Conservation (phyloP, 1,140 invertebrate genomes). For the Caenorhabditis inopinata region DNA sequence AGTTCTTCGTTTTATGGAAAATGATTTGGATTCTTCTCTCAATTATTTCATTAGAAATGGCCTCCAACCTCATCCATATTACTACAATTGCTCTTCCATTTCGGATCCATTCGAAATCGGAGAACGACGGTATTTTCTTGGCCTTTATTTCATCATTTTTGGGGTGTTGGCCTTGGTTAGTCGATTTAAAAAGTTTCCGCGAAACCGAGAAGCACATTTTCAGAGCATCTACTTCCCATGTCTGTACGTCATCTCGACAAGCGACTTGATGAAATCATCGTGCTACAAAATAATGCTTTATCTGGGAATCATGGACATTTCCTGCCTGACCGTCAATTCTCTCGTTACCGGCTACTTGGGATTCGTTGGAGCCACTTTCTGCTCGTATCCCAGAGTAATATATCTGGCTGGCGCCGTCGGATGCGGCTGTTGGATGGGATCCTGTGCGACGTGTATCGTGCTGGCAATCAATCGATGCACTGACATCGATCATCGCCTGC, state of each 20-base stretch:
- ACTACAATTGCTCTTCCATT: slow-evolving; percentile 3
- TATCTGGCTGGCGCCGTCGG: not conserved
- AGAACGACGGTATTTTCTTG: not conserved
- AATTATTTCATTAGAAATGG: slow-evolving; percentile 17
- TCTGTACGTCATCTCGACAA: slow-evolving; percentile 12
- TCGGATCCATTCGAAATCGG: not conserved
- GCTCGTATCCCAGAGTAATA: slow-evolving; percentile 11
- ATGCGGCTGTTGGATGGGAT: slow-evolving; percentile 20
- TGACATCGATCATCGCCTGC: slow-evolving; percentile 1
- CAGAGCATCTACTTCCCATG: slow-evolving; percentile 33
- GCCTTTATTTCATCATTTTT: not conserved
- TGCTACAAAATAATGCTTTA: slow-evolving; percentile 41
- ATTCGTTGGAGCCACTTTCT: not conserved
- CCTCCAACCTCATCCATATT: not conserved
- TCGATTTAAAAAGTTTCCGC: too few relatives aligned
- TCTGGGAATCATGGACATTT: slow-evolving; percentile 31
- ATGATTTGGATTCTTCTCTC: not conserved
- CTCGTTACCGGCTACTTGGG: not conserved
- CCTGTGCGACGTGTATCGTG: slow-evolving; percentile 24
- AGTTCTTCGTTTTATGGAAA: too few relatives aligned
- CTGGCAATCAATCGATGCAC: slow-evolving; percentile 28
- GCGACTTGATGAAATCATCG: slow-evolving; percentile 26
- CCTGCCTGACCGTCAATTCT: slow-evolving; percentile 1
- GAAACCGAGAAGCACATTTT: too few relatives aligned
- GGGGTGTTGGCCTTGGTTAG: not conserved